phyloP scores from a whole-genome alignment of 2,113 vertebrate genomes.

The Paralichthys olivaceus region DNA sequence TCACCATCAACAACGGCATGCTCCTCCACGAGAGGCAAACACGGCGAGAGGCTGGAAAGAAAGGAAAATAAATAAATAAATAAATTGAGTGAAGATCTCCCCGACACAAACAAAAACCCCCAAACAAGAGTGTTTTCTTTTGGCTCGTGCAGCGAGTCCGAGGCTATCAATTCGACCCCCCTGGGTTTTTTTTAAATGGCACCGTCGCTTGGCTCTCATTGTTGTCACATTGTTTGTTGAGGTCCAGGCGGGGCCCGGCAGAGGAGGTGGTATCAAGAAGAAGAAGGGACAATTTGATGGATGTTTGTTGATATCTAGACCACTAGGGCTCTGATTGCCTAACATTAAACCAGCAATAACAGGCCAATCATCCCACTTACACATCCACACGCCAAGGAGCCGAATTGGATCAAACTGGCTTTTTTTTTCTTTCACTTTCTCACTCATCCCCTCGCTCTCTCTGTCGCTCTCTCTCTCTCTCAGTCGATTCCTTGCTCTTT shows the following conservation, averaged over 20 bases:
- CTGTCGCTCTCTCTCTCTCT: slow-evolving; percentile 67
- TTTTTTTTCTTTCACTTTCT: slow-evolving; percentile 81
- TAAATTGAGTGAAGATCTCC: slow-evolving; percentile 71
- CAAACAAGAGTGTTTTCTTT: slow-evolving; percentile 69
- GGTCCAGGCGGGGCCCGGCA: slow-evolving; percentile 86
- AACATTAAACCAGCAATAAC: slow-evolving; percentile 99
- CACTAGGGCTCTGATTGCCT: slow-evolving; percentile 99
- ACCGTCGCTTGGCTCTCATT: slow-evolving; percentile 89
- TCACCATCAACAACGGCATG: slow-evolving; percentile 76
- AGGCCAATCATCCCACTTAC: slow-evolving; percentile 99
- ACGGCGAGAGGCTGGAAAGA: slow-evolving; percentile 42
- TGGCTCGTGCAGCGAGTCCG: slow-evolving; percentile 40
- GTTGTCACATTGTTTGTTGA: slow-evolving; percentile 92
- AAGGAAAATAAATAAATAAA: slow-evolving; percentile 61
- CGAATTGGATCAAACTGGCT: slow-evolving; percentile 97
- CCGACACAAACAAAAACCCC: slow-evolving; percentile 67
- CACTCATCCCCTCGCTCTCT: slow-evolving; percentile 79
- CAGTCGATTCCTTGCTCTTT: slow-evolving; percentile 85
- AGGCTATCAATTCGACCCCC: slow-evolving; percentile 80
- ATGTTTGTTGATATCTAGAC: slow-evolving; percentile 99
- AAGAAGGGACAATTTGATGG: slow-evolving; percentile 97
- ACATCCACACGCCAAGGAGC: slow-evolving; percentile 93
- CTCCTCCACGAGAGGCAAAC: slow-evolving; percentile 64
- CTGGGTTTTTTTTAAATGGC: slow-evolving; percentile 84
- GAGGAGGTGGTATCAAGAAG: slow-evolving; percentile 95